Conservation (phyloP, 2,113 vertebrate species). For the Mustela lutreola region DNA sequence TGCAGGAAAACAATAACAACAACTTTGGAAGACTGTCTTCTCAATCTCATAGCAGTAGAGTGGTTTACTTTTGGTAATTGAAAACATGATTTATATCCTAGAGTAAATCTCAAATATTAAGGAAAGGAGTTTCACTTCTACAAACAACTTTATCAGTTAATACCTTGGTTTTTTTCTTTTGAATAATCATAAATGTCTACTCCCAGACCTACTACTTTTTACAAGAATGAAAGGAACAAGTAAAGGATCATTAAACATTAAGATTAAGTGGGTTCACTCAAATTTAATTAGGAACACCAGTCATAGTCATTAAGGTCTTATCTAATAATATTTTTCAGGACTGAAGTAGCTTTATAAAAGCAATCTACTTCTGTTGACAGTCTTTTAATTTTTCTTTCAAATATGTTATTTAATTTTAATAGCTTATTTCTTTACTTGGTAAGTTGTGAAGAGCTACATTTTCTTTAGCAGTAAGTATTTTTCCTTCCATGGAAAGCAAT, state of each 20-base stretch:
- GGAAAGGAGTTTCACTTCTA: not conserved
- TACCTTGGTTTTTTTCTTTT: not conserved
- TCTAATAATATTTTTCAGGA: not conserved
- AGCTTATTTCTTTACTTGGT: conserved; percentile 12
- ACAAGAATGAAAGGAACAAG: not conserved
- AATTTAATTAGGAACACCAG: not conserved
- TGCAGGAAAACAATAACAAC: not conserved
- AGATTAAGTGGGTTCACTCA: not conserved
- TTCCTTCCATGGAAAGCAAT: not conserved
- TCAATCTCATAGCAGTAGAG: not conserved
- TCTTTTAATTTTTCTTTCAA: conserved; percentile 24
- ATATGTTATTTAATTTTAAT: not conserved
- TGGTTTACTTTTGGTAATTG: not conserved
- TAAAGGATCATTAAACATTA: not conserved
- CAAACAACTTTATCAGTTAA: not conserved
- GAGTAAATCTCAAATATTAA: not conserved
- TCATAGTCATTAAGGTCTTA: not conserved
- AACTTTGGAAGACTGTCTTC: not conserved
- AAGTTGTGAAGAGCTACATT: not conserved
- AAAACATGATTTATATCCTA: not conserved
- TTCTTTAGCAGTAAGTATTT: not conserved
- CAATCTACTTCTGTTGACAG: not conserved
- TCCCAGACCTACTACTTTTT: not conserved
- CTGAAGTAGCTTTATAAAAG: not conserved
- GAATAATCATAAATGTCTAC: not conserved